Evolutionary conservation across 2,888 invertebrate species (phyloP).

Genomic region (Drosophila quinaria): DNA sequence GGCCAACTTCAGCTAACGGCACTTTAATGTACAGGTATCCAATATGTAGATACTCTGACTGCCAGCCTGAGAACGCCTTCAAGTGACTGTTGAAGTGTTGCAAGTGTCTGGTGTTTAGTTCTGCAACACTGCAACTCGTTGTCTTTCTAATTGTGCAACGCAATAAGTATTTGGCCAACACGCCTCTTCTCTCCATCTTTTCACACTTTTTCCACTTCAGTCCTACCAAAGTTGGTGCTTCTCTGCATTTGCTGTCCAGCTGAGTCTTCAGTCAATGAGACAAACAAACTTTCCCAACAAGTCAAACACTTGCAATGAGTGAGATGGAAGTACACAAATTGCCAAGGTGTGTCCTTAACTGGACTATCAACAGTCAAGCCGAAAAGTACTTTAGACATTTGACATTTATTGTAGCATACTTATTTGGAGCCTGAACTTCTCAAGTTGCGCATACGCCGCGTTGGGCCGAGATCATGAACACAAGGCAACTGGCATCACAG

Average conservation of each 20-base stretch:
- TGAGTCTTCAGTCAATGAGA: slow-evolving; percentile 7
- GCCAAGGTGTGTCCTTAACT: slow-evolving; percentile 37
- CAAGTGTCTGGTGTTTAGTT: slow-evolving; percentile 32
- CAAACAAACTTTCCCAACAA: slow-evolving; percentile 32
- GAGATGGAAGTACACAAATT: slow-evolving; percentile 28
- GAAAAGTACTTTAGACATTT: slow-evolving; percentile 9
- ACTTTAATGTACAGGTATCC: slow-evolving; percentile 45
- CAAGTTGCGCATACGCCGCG: slow-evolving; percentile 34
- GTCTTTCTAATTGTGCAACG: slow-evolving; percentile 35
- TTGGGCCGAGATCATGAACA: slow-evolving; percentile 6
- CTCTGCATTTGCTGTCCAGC: slow-evolving; percentile 16
- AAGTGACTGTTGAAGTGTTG: slow-evolving; percentile 26
- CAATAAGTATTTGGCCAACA: not conserved
- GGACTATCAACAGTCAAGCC: slow-evolving; percentile 9
- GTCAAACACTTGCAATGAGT: too few species aligned
- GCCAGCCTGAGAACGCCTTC: not conserved
- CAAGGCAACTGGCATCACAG: not conserved
- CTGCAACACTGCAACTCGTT: slow-evolving; percentile 7
- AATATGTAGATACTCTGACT: slow-evolving; percentile 28
- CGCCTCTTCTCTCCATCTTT: not conserved
- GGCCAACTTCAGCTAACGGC: slow-evolving; percentile 40
- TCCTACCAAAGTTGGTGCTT: slow-evolving; percentile 19
- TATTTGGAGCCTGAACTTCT: slow-evolving; percentile 9
- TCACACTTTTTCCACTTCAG: not conserved
- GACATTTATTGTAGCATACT: slow-evolving; percentile 38